phyloP scores from a whole-genome alignment of 1,140 invertebrate genomes.

The Macrocentrus cingulum region DNA sequence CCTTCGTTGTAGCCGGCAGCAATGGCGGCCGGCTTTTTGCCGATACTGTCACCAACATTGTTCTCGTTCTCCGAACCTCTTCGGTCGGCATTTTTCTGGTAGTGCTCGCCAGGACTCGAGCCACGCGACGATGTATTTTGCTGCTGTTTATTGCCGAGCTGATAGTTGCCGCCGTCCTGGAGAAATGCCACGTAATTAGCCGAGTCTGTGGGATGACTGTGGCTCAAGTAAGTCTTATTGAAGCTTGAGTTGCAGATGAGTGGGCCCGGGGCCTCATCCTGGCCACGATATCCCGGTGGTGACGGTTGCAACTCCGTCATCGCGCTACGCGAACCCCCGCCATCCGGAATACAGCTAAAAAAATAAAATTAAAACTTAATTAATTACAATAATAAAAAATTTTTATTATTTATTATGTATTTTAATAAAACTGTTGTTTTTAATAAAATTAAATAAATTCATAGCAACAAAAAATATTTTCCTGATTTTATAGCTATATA shows the following conservation, averaged over 20 bases:
- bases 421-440: no score
- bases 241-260: slow-evolving; percentile 45
- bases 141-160: slow-evolving; percentile 13
- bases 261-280: slow-evolving; percentile 55
- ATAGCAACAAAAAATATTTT: no score
- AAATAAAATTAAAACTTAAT: no score
- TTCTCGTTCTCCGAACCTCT: slow-evolving; percentile 21
- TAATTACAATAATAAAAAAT: slow-evolving; percentile 20
- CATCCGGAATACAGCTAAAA: slow-evolving; percentile 56
- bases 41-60: slow-evolving; percentile 11
- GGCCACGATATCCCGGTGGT: slow-evolving; percentile 53
- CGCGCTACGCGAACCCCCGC: slow-evolving; percentile 57
- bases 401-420: no score
- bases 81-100: slow-evolving; percentile 19
- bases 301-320: slow-evolving; percentile 61
- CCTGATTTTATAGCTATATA: no score
- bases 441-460: no score
- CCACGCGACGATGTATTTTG: slow-evolving; percentile 18
- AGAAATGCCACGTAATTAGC: slow-evolving; percentile 49
- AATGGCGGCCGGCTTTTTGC: slow-evolving; percentile 32
- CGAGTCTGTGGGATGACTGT: slow-evolving; percentile 46
- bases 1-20: slow-evolving; percentile 52
- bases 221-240: slow-evolving; percentile 47
- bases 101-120: slow-evolving; percentile 21
- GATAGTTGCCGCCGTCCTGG: slow-evolving; percentile 41